Conservation (phyloP, 2,888 invertebrate genomes). For the Mechanitis messenoides region DNA sequence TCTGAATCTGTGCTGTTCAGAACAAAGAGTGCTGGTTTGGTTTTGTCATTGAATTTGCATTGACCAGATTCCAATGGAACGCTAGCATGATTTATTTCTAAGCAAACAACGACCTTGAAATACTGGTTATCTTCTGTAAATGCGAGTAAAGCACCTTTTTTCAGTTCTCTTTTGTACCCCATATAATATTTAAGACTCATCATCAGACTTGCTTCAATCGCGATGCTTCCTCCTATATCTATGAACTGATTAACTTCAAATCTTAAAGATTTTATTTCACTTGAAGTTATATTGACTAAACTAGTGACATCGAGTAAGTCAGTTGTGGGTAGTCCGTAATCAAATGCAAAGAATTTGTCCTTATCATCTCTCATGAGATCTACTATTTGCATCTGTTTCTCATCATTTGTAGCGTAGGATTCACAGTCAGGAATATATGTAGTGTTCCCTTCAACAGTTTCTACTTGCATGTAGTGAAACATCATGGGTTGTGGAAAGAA, state of each 20-base stretch:
- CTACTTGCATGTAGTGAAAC: constrained; percentile 77
- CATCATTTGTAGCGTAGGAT: constrained; percentile 51
- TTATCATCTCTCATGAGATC: constrained; percentile 77
- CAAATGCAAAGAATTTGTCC: constrained; percentile 85
- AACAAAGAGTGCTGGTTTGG: constrained; percentile 77
- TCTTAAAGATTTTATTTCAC: constrained; percentile 79
- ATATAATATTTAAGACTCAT: constrained; percentile 74
- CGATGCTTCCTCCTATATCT: constrained; percentile 88
- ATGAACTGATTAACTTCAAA: constrained; percentile 82
- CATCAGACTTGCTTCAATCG: constrained; percentile 82
- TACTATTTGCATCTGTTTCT: constrained; percentile 45
- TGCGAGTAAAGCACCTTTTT: constrained; percentile 47
- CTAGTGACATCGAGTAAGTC: constrained; percentile 79
- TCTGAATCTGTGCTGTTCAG: constrained; percentile 80
- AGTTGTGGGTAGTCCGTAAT: constrained; percentile 82
- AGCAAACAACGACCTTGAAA: constrained; percentile 78
- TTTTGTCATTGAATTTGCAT: constrained; percentile 74
- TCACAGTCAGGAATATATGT: constrained; percentile 56
- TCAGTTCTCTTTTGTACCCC: constrained; percentile 57
- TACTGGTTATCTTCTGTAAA: constrained; percentile 69
- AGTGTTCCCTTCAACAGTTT: constrained; percentile 40
- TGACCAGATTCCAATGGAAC: constrained; percentile 79
- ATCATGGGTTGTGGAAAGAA: constrained; percentile 75
- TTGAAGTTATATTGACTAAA: constrained; percentile 81
- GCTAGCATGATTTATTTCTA: constrained; percentile 76